Percentiles rank a stretch among this genome's conserved stretches.
Evolutionary conservation across 2,113 vertebrate genomes (phyloP).

Genomic region (Cyphomyrus discorhynchus): DNA sequence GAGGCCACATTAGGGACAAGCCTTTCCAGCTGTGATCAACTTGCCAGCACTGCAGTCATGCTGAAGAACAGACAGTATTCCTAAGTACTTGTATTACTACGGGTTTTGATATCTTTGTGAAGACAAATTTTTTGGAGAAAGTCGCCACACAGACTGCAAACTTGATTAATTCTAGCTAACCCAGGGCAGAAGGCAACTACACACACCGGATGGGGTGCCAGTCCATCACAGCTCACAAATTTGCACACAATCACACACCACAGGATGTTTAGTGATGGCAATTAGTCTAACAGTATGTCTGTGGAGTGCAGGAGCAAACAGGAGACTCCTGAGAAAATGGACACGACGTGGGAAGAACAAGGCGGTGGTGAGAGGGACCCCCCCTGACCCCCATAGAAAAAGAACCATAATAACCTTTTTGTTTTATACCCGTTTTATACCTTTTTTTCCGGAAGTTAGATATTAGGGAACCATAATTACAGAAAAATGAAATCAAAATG

Average conservation of each 20-base stretch:
- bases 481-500: background rate
- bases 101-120: background rate
- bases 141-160: background rate
- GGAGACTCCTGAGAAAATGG: background rate
- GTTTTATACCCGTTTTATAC: slow-evolving; percentile 8
- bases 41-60: background rate
- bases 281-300: background rate
- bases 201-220: background rate
- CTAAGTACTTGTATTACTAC: too few species aligned
- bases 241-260: background rate
- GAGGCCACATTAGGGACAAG: background rate
- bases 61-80: background rate
- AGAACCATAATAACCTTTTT: background rate
- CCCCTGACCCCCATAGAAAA: background rate
- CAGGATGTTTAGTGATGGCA: background rate
- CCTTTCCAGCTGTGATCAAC: background rate
- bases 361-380: background rate
- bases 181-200: background rate
- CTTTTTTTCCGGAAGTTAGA: background rate
- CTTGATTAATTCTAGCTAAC: background rate
- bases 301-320: background rate
- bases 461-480: background rate
- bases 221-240: background rate
- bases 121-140: background rate
- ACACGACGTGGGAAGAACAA: background rate